Conservation (phyloP, 2,888 invertebrate species). For the Alsophila aescularia region DNA sequence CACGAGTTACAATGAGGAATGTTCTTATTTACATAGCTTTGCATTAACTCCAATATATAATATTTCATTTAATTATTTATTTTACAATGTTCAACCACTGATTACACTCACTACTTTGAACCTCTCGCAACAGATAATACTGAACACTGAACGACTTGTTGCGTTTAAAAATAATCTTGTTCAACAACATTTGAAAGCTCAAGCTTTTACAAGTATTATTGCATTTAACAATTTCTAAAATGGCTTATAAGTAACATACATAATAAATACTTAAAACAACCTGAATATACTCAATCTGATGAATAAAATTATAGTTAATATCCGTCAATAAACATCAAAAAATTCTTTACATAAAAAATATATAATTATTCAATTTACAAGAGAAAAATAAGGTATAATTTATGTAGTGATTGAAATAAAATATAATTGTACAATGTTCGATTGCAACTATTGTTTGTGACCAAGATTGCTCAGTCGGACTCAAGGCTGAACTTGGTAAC, state of each 20-base stretch:
- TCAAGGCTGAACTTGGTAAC: constrained; percentile 59
- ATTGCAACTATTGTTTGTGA: constrained; percentile 52
- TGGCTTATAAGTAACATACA: constrained; percentile 47
- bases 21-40: constrained; percentile 84
- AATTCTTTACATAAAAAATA: constrained; percentile 57
- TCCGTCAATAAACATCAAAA: constrained; percentile 43
- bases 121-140: constrained; percentile 67
- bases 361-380: constrained; percentile 38
- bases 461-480: constrained; percentile 46
- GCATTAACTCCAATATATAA: constrained; percentile 66
- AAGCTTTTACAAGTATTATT: constrained; percentile 24
- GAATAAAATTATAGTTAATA: constrained; percentile 39
- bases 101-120: constrained; percentile 46
- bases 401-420: constrained; percentile 47
- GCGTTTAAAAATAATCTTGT: constrained; percentile 41
- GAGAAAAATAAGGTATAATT: constrained; percentile 28
- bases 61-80: constrained; percentile 45
- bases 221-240: constrained; percentile 46
- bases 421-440: constrained; percentile 62
- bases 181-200: constrained; percentile 33
- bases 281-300: constrained; percentile 32
- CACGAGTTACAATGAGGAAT: constrained; percentile 84
- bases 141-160: constrained; percentile 58
- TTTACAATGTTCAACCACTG: constrained; percentile 49
- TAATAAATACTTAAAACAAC: constrained; percentile 45